Conservation (phyloP, 2,888 invertebrate species). For the Netelia inedita region DNA sequence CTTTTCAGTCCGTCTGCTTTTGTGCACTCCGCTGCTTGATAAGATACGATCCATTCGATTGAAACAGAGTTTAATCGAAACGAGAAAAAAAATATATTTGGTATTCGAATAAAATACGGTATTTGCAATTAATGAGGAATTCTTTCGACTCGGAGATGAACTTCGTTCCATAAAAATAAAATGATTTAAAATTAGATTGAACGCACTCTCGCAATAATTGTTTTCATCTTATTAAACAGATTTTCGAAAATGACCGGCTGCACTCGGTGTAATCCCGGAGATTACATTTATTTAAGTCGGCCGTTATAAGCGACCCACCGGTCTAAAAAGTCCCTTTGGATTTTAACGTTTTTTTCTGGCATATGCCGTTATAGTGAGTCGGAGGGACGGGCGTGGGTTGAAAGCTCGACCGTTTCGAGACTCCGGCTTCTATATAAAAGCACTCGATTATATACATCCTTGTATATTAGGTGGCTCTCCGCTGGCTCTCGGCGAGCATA, state of each 20-base stretch:
- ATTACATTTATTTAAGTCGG: slow-evolving; percentile 28
- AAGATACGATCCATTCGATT: background rate
- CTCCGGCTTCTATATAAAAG: slow-evolving; percentile 37
- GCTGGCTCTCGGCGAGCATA: slow-evolving; percentile 8
- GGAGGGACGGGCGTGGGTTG: slow-evolving; percentile 1
- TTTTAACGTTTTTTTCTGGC: slow-evolving; percentile 9
- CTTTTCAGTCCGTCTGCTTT: background rate
- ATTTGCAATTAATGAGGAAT: background rate
- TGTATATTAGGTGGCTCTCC: slow-evolving; percentile 43
- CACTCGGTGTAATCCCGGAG: background rate
- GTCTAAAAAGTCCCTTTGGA: slow-evolving; percentile 13
- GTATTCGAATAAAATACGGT: background rate
- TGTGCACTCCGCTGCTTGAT: background rate
- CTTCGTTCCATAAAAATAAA: background rate
- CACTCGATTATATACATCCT: slow-evolving; percentile 50
- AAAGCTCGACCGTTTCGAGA: slow-evolving; percentile 30
- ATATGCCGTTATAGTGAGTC: slow-evolving; percentile 12
- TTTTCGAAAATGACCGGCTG: background rate
- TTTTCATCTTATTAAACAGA: background rate
- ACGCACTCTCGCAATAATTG: background rate
- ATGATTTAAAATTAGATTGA: background rate
- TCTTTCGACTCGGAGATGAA: background rate
- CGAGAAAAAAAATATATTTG: background rate
- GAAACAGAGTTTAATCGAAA: background rate
- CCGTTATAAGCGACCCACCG: slow-evolving; percentile 20